phyloP scores from a whole-genome alignment of 2,888 invertebrate genomes.

The Ennomos fuscantarius region DNA sequence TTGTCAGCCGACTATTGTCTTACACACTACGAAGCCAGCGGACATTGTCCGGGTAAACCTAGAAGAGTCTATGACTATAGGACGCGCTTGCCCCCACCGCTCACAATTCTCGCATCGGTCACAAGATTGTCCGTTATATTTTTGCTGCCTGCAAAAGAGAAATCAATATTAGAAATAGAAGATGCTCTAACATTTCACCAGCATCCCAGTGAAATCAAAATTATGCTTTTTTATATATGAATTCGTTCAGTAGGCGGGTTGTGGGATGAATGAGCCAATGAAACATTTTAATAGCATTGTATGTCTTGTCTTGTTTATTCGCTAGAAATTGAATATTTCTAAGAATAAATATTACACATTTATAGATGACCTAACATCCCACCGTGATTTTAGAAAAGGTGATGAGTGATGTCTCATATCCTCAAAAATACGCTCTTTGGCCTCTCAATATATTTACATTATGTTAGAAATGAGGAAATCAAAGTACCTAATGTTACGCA shows the following conservation, averaged over 20 bases:
- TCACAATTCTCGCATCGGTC: constrained; percentile 60
- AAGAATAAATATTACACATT: neutral
- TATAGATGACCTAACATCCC: too few relatives aligned
- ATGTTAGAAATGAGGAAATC: too few relatives aligned
- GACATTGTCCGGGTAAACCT: constrained; percentile 46
- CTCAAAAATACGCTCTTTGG: too few relatives aligned
- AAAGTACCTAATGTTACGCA: too few relatives aligned
- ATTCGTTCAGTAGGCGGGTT: constrained; percentile 12
- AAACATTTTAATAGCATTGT: neutral
- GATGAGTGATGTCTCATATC: too few relatives aligned
- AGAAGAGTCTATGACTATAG: constrained; percentile 66
- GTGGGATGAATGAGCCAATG: constrained; percentile 14
- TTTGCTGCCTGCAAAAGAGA: constrained; percentile 66
- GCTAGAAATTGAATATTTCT: constrained; percentile 2
- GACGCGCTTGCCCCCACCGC: constrained; percentile 60
- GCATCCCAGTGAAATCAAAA: neutral
- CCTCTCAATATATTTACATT: too few relatives aligned
- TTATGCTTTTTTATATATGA: constrained; percentile 7
- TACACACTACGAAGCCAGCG: constrained; percentile 47
- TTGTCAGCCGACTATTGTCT: constrained; percentile 25
- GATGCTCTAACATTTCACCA: neutral
- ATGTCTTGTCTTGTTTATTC: neutral
- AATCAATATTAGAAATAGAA: neutral
- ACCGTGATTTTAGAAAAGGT: too few relatives aligned
- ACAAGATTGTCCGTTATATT: constrained; percentile 78